These are phyloP conservation scores for Oligia strigilis DNA, from an alignment of 2,888 invertebrate species.

Conservation along the genomic window DNA sequence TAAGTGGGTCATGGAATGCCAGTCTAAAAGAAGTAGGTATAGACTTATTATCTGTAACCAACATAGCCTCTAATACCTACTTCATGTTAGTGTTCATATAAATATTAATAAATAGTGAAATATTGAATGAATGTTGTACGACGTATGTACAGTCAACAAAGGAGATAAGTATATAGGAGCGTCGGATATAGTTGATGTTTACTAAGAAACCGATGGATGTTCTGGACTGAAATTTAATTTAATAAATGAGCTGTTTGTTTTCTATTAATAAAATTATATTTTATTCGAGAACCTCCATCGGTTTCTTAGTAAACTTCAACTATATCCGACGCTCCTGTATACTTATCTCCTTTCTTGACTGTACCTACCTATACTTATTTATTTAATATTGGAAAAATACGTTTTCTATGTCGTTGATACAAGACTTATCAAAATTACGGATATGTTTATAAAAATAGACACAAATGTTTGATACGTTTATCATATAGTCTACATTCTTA, in stretches of 20 bases:
- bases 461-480: slow-evolving; percentile 39
- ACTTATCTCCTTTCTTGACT: no score
- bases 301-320: no score
- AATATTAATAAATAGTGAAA: neutral
- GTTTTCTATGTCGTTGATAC: slow-evolving; percentile 22
- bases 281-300: no score
- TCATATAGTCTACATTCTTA: slow-evolving; percentile 34
- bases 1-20: neutral
- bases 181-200: no score
- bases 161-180: no score
- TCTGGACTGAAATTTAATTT: no score
- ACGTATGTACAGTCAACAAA: neutral
- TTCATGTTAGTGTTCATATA: neutral
- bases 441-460: slow-evolving; percentile 63
- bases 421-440: slow-evolving; percentile 53
- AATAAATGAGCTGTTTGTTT: no score
- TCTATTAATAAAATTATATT: no score
- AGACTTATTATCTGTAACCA: neutral
- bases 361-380: neutral
- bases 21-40: neutral
- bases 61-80: neutral
- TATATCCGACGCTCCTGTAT: no score
- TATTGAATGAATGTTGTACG: neutral
- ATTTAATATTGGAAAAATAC: slow-evolving; percentile 44
- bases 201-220: no score